phyloP scores from a whole-genome alignment of 2,888 invertebrate species.

The Sthenelais limicola region DNA sequence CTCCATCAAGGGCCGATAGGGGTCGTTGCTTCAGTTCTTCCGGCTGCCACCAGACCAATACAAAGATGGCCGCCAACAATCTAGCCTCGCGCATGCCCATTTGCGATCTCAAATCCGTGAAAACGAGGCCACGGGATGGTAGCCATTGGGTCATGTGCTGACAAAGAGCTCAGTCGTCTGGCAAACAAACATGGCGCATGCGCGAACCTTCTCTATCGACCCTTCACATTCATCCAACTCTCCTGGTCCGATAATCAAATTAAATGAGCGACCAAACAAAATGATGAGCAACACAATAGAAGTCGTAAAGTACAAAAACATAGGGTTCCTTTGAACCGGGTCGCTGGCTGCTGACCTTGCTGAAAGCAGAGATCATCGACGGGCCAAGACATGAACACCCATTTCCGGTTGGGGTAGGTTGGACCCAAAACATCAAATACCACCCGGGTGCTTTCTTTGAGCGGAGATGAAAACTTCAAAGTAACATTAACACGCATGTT shows the following conservation, averaged over 20 bases:
- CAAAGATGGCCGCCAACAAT: slow-evolving; percentile 35
- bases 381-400: neutral
- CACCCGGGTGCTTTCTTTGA: slow-evolving; percentile 3
- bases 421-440: slow-evolving; percentile 36
- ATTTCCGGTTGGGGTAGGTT: slow-evolving; percentile 35
- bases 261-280: slow-evolving; percentile 37
- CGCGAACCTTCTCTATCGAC: slow-evolving; percentile 30
- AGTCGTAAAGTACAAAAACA: slow-evolving; percentile 39
- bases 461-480: slow-evolving; percentile 9
- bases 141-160: slow-evolving; percentile 18
- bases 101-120: slow-evolving; percentile 23
- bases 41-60: slow-evolving; percentile 31
- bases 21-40: slow-evolving; percentile 13
- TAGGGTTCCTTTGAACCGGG: slow-evolving; percentile 31
- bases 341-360: slow-evolving; percentile 4
- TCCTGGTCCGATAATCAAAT: slow-evolving; percentile 37
- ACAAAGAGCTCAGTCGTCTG: slow-evolving; percentile 34
- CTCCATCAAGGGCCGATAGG: slow-evolving; percentile 15
- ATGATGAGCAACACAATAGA: slow-evolving; percentile 38
- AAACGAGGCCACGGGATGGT: slow-evolving; percentile 36
- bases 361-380: slow-evolving; percentile 25
- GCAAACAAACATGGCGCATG: slow-evolving; percentile 39
- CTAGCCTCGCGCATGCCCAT: slow-evolving; percentile 26
- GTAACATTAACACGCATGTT: slow-evolving; percentile 17
- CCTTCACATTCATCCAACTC: slow-evolving; percentile 28